phyloP scores from a whole-genome alignment of 2,888 invertebrate species.

The Volucella inflata region DNA sequence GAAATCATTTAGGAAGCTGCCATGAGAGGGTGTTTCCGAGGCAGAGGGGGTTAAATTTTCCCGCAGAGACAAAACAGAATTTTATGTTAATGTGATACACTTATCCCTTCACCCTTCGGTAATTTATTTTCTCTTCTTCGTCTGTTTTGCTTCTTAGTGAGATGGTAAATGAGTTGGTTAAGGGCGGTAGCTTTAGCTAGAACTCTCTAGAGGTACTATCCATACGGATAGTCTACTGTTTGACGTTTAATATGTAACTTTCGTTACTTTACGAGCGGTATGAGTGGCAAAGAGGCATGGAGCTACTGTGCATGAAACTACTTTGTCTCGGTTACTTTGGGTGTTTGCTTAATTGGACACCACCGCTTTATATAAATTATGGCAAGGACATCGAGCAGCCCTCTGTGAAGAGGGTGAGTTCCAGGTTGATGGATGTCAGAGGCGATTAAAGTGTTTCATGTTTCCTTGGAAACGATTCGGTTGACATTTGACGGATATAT shows the following conservation, averaged over 20 bases:
- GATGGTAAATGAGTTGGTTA: constrained; percentile 67
- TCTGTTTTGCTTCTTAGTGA: constrained; percentile 34
- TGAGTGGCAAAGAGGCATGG: neutral
- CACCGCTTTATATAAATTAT: constrained; percentile 67
- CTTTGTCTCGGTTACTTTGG: constrained; percentile 64
- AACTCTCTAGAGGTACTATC: constrained; percentile 20
- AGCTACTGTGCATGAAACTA: constrained; percentile 47
- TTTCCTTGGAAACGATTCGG: constrained; percentile 13
- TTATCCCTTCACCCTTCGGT: constrained; percentile 74
- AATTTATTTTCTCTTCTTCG: constrained; percentile 66
- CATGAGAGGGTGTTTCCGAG: constrained; percentile 3
- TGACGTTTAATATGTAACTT: constrained; percentile 70
- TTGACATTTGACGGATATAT: constrained; percentile 35
- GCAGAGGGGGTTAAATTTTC: constrained; percentile 57
- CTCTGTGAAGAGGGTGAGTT: constrained; percentile 17
- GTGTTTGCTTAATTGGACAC: constrained; percentile 75
- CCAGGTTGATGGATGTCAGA: constrained; percentile 60
- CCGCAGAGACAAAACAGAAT: constrained; percentile 74
- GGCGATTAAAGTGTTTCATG: constrained; percentile 49
- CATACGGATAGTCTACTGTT: neutral
- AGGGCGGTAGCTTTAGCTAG: neutral
- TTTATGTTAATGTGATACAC: constrained; percentile 76
- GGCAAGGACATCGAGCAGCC: neutral
- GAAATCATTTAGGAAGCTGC: constrained; percentile 78
- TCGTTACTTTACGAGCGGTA: neutral